Percentiles rank a stretch among this genome's conserved stretches.
phyloP scores from a whole-genome alignment of 1,140 invertebrate species.

The Trinorchestia longiramus region DNA sequence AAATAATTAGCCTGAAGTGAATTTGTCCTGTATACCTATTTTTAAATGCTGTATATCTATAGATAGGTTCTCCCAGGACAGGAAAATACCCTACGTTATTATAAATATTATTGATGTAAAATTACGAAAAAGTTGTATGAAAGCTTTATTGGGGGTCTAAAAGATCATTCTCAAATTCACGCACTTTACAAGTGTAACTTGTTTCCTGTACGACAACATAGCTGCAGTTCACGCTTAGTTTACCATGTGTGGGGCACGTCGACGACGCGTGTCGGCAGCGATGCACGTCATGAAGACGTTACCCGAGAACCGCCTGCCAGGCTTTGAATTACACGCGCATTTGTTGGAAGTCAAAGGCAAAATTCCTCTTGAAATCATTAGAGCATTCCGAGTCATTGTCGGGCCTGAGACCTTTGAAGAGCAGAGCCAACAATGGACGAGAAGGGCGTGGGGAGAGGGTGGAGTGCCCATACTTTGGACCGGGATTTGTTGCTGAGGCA shows the following conservation, averaged over 20 bases:
- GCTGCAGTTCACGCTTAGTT: neutral
- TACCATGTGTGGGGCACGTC: neutral
- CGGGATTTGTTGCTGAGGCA: neutral
- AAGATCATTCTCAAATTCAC: neutral
- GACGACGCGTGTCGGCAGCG: neutral
- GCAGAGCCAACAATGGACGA: neutral
- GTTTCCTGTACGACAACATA: neutral
- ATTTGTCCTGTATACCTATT: too few relatives aligned
- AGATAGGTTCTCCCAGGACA: too few relatives aligned
- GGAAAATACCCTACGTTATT: too few relatives aligned
- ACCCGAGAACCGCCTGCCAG: slow-evolving; percentile 11
- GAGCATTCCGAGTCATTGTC: slow-evolving; percentile 52
- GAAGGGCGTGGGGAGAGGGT: neutral
- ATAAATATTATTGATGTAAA: neutral
- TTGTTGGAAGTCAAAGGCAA: slow-evolving; percentile 44
- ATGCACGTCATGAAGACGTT: slow-evolving; percentile 37
- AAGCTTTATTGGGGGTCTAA: neutral
- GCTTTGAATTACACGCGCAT: slow-evolving; percentile 50
- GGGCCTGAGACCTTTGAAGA: slow-evolving; percentile 28
- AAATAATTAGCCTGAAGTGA: too few relatives aligned
- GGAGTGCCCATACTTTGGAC: neutral
- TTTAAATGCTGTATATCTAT: too few relatives aligned
- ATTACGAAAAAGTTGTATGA: neutral
- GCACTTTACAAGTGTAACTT: neutral
- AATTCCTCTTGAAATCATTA: slow-evolving; percentile 55